Percentiles rank a stretch among this genome's conserved stretches.
Evolutionary conservation across 2,113 vertebrate species (phyloP).

Genomic region (Epinephelus moara): DNA sequence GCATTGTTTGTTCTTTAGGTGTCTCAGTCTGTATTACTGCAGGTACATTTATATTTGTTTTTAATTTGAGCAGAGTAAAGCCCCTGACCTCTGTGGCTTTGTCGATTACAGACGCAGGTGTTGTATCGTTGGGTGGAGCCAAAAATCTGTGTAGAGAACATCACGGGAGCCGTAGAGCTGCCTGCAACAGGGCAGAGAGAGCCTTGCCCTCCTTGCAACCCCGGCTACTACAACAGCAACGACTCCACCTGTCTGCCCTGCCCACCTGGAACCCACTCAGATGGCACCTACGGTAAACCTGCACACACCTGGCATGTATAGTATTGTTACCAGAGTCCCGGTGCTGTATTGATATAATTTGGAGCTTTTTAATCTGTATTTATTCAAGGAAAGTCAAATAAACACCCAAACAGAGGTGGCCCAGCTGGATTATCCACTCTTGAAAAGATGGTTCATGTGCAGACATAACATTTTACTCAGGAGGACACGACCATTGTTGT

Average conservation of each 20-base stretch:
- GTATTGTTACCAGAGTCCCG: not conserved
- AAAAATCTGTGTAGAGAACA: constrained; percentile 93
- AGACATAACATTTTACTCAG: constrained; percentile 4
- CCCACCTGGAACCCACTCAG: constrained; percentile 90
- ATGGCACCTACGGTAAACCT: constrained; percentile 89
- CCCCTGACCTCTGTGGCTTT: not conserved
- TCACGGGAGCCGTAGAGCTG: constrained; percentile 85
- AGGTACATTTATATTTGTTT: not conserved
- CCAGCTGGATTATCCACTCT: not conserved
- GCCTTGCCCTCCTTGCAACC: constrained; percentile 96
- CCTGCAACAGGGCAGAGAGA: constrained; percentile 91
- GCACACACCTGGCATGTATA: not conserved
- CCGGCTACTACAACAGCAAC: constrained; percentile 94
- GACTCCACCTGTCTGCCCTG: constrained; percentile 93
- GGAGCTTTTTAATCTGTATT: not conserved
- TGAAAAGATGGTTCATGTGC: constrained; percentile 10
- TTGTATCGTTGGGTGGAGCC: constrained; percentile 96
- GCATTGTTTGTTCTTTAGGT: not conserved
- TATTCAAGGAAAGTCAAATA: not conserved
- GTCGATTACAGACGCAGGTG: constrained; percentile 89
- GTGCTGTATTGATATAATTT: not conserved
- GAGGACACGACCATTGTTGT: constrained; percentile 8
- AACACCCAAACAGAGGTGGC: not conserved
- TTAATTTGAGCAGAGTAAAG: not conserved
- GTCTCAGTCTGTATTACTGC: not conserved